Evolutionary conservation across 2,113 vertebrate species (phyloP), one percentile per base, ranked within the genome.

Genomic region (Chloroceryle aenea): DNA sequence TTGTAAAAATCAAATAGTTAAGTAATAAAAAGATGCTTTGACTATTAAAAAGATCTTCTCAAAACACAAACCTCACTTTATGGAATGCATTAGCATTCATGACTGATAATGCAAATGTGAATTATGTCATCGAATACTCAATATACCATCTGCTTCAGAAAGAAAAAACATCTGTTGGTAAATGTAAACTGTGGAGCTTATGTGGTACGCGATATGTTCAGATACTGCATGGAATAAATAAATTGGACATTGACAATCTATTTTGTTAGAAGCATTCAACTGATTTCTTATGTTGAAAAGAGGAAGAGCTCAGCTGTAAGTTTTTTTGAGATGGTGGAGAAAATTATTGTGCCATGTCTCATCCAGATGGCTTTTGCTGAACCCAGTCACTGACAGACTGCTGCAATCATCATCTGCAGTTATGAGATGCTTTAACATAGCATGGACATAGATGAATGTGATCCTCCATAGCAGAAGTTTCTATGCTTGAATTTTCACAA

Each of bases 161-260:
- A 97, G 87, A 86, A 95, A 56, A 97, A 97, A 89, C 97, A 97
- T 96, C 97, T 97, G 97, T 63, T 96, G 75, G 83, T 92, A 95
- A 96, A 96, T 92, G 81, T 95, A 96, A 97, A 93, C 94, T 96
- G 93, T 91, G 75, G 94, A 81, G 83, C 80, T 96, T 95, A 91
- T 83, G 78, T 76, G 52, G 42, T 76, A 76, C 78, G 91, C 90
- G 97, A 76, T 97, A 95, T 96, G 97, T 89, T 97, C 83, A 86
- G 52, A 96, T 96, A 95, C 80, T 95, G 93, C 89, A 95, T 93
- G 92, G 97, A 96, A 97, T 97, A 96, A 96, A 96, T 95, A 92
- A 96, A 96, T 75, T 82, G 81, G 72, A 94, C 17, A 4, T 79
- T 96, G 89, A 88, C 80, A 90, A 93, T 92, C 67, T 76, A 92